Conservation (phyloP, 2,888 invertebrate genomes). For the Scaptomyza flava region DNA sequence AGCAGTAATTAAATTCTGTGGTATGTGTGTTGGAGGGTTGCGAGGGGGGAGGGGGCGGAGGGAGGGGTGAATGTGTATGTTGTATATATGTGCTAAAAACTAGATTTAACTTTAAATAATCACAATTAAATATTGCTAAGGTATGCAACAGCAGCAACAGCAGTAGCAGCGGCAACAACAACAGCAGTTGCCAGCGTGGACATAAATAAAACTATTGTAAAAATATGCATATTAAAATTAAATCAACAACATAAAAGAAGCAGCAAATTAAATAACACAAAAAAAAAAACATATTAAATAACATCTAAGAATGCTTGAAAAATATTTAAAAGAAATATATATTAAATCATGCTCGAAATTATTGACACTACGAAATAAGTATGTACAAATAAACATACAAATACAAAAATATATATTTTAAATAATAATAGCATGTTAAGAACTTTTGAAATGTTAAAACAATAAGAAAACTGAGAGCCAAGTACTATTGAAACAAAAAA, state of each 20-base stretch:
- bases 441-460: constrained; percentile 30
- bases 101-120: constrained; percentile 67
- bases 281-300: constrained; percentile 22
- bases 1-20: constrained; percentile 22
- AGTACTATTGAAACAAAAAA: neutral
- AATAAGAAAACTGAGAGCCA: constrained; percentile 19
- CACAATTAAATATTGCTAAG: constrained; percentile 75
- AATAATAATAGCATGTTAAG: constrained; percentile 12
- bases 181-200: constrained; percentile 17
- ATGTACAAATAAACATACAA: constrained; percentile 17
- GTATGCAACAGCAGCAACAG: constrained; percentile 42
- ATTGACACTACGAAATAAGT: constrained; percentile 17
- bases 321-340: neutral
- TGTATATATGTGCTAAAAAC: constrained; percentile 43
- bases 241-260: constrained; percentile 77
- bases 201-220: constrained; percentile 56
- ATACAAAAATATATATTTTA: constrained; percentile 5
- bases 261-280: constrained; percentile 53
- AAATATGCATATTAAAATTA: constrained; percentile 65
- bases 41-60: neutral
- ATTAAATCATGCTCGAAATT: constrained; percentile 15
- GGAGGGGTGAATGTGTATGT: constrained; percentile 11
- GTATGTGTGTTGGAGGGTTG: neutral
- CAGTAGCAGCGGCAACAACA: constrained; percentile 10
- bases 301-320: constrained; percentile 21